Evolutionary conservation across 1,140 invertebrate genomes (phyloP).

Genomic region (Gryon sp.): DNA sequence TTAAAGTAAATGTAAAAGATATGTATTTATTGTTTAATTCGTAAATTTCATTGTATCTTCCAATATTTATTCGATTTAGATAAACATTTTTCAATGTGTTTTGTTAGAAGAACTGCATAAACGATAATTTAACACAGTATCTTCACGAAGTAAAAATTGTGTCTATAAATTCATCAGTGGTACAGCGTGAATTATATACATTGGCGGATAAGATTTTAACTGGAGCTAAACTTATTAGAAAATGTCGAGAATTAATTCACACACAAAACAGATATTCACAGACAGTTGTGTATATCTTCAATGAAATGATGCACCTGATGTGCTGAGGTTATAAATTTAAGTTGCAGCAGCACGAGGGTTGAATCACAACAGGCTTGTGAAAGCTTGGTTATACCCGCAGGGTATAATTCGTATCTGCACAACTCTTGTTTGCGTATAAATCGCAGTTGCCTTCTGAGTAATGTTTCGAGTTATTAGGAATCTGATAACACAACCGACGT

Average conservation of each 20-base stretch:
- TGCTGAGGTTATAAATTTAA: slow-evolving; percentile 52
- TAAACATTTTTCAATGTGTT: too few relatives aligned
- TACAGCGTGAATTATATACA: neutral
- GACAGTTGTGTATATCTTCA: slow-evolving; percentile 36
- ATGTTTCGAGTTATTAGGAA: slow-evolving; percentile 71
- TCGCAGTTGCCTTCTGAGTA: slow-evolving; percentile 65
- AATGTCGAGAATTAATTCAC: slow-evolving; percentile 28
- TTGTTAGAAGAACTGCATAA: too few relatives aligned
- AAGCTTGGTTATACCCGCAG: slow-evolving; percentile 58
- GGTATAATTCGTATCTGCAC: slow-evolving; percentile 62
- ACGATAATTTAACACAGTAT: too few relatives aligned
- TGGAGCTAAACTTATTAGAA: neutral
- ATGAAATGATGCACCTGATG: slow-evolving; percentile 58
- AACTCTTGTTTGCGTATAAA: slow-evolving; percentile 68
- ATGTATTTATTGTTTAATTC: too few relatives aligned
- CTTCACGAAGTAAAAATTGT: too few relatives aligned
- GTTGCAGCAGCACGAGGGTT: slow-evolving; percentile 52
- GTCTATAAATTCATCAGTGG: too few relatives aligned
- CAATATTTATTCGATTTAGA: too few relatives aligned
- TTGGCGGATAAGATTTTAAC: too few relatives aligned
- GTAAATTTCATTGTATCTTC: too few relatives aligned
- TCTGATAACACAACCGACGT: slow-evolving; percentile 66
- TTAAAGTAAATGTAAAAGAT: too few relatives aligned
- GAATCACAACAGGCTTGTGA: slow-evolving; percentile 65
- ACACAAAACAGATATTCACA: slow-evolving; percentile 36